These are phyloP conservation scores for Lithophane leautieri DNA, from an alignment of 2,888 invertebrate genomes.

Conservation along the genomic window DNA sequence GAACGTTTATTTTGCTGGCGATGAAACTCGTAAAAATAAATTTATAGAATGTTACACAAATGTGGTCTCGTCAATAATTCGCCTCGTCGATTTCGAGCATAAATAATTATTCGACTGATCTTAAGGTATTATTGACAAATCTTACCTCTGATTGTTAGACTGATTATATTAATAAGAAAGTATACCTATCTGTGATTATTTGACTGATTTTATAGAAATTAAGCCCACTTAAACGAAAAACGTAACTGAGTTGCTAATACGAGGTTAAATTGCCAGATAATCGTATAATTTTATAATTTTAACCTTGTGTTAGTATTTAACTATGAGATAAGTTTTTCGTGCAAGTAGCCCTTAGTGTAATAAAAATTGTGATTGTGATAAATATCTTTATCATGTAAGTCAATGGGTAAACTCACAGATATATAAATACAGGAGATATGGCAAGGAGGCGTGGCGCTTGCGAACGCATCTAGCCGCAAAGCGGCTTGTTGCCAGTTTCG, in stretches of 20 bases:
- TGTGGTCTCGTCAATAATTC: slow-evolving; percentile 38
- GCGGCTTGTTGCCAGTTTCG: not conserved
- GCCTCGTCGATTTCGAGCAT: slow-evolving; percentile 22
- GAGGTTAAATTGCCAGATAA: no score
- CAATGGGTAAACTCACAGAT: slow-evolving; percentile 6
- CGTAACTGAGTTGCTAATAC: no score
- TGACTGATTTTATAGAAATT: slow-evolving; percentile 14
- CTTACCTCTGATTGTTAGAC: slow-evolving; percentile 27
- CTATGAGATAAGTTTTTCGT: no score
- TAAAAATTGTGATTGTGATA: slow-evolving; percentile 5
- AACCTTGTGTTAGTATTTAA: no score
- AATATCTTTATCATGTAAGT: slow-evolving; percentile 10
- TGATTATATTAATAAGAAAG: no score
- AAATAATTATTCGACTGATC: slow-evolving; percentile 6
- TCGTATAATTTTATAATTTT: no score
- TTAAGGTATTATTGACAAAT: slow-evolving; percentile 18
- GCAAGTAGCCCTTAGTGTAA: not conserved
- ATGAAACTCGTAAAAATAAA: slow-evolving; percentile 20
- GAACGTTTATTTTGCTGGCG: slow-evolving; percentile 26
- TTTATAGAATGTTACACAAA: slow-evolving; percentile 33
- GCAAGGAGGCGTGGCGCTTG: no score
- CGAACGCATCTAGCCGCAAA: no score
- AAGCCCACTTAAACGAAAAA: no score
- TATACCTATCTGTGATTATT: no score
- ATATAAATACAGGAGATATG: no score